Conservation (phyloP, 2,797 vertebrate genomes). For the Oreonectes daqikongensis region DNA sequence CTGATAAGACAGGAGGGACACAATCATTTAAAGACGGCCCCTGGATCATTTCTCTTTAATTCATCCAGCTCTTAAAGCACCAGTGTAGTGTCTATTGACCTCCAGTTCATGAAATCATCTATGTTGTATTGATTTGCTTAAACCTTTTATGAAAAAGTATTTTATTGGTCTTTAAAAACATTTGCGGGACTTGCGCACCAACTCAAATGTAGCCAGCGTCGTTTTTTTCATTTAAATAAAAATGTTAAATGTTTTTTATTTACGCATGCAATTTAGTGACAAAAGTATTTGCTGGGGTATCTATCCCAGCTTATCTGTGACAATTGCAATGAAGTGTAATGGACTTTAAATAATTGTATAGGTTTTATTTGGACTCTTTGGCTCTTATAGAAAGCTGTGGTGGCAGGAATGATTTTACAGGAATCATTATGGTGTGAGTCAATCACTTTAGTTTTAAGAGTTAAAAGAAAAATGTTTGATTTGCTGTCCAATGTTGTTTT, state of each 20-base stretch:
- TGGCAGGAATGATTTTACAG: not conserved
- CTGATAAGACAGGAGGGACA: slow-evolving; percentile 45
- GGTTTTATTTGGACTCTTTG: not conserved
- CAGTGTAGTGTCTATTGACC: slow-evolving; percentile 25
- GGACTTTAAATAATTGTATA: not conserved
- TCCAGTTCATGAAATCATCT: slow-evolving; percentile 25
- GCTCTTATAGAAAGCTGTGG: not conserved
- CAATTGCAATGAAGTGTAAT: not conserved
- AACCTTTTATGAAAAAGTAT: slow-evolving; percentile 9
- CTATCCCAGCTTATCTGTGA: not conserved
- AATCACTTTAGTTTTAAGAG: not conserved
- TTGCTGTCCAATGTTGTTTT: no score
- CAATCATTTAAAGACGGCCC: slow-evolving; percentile 6
- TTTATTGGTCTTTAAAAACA: slow-evolving; percentile 6
- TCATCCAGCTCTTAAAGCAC: slow-evolving; percentile 32
- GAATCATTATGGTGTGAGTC: not conserved
- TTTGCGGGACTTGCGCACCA: not conserved
- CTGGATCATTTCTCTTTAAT: slow-evolving; percentile 15
- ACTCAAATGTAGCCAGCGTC: not conserved
- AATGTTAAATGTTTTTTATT: not conserved
- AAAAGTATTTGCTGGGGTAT: not conserved
- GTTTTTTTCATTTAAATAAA: not conserved
- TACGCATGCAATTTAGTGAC: not conserved
- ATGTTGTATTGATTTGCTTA: slow-evolving; percentile 25
- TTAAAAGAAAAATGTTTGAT: no score